A percentile compares a stretch with the other conserved stretches of the same genome.
Evolutionary conservation across 2,113 vertebrate species (phyloP).

Genomic region (Passer domesticus): DNA sequence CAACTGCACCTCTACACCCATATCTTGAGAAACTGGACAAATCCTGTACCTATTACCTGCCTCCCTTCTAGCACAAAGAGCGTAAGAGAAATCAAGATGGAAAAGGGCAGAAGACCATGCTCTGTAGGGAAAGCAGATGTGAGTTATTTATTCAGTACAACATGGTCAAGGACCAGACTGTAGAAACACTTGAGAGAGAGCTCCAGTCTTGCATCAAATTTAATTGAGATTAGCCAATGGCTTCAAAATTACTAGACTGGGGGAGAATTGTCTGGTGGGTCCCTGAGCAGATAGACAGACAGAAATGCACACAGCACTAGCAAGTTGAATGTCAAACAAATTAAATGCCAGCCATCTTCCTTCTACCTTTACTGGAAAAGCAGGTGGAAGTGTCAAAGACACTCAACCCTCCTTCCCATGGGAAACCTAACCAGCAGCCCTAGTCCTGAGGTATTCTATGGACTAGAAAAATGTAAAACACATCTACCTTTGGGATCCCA

Average conservation of each 20-base stretch:
- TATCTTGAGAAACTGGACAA: background rate
- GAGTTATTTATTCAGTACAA: no score
- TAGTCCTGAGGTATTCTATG: background rate
- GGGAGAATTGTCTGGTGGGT: background rate
- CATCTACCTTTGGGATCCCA: background rate
- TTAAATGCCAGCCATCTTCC: background rate
- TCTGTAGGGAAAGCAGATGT: background rate
- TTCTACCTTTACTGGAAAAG: background rate
- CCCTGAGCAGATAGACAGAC: background rate
- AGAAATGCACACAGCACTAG: background rate
- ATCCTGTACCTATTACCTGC: background rate
- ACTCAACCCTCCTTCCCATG: background rate
- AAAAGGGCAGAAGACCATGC: background rate
- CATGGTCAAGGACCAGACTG: no score
- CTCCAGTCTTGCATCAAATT: background rate
- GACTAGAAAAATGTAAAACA: background rate
- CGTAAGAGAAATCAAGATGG: background rate
- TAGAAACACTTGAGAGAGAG: background rate
- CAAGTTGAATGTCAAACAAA: background rate
- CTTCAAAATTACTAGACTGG: background rate
- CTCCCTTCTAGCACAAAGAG: background rate
- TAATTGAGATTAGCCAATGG: background rate
- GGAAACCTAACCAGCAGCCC: background rate
- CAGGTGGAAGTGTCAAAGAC: background rate
- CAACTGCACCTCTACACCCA: background rate